Evolutionary conservation across 1,140 invertebrate species (phyloP).

Genomic region (Eriocheir sinensis): DNA sequence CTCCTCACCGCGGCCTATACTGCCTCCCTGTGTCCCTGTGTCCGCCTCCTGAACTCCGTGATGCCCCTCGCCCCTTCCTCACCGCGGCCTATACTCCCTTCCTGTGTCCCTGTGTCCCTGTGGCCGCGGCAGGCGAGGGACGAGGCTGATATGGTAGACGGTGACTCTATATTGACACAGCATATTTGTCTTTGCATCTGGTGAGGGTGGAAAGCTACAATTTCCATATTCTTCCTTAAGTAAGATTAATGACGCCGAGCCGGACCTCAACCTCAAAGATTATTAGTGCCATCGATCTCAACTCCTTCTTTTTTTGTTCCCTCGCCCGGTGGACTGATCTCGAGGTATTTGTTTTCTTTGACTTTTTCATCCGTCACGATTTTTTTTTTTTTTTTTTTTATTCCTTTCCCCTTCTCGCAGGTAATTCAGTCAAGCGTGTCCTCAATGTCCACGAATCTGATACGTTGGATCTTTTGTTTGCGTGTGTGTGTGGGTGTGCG

Average conservation of each 20-base stretch:
- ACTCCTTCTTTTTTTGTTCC: neutral
- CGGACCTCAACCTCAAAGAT: conserved; percentile 4
- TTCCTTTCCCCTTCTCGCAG: neutral
- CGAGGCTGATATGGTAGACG: neutral
- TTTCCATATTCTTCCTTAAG: conserved; percentile 25
- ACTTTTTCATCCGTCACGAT: conserved; percentile 13
- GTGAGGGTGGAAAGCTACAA: conserved; percentile 22
- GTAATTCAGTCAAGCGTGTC: conserved; percentile 4
- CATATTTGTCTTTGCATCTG: conserved; percentile 17
- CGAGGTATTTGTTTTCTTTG: neutral
- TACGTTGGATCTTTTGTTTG: neutral
- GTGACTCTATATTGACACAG: conserved; percentile 12
- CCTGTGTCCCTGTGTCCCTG: neutral
- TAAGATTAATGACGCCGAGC: neutral
- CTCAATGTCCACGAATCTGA: conserved; percentile 13
- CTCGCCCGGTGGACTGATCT: neutral
- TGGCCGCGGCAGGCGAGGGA: neutral
- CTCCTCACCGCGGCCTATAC: too few species aligned
- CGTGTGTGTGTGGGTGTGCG: neutral
- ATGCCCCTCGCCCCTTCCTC: neutral
- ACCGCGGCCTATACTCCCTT: neutral
- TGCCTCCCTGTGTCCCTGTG: neutral
- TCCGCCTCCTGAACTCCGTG: neutral
- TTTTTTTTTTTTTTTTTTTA: neutral
- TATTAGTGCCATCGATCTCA: conserved; percentile 15